Conservation (phyloP, 2,797 vertebrate genomes). For the Phaenicophaeus curvirostris region DNA sequence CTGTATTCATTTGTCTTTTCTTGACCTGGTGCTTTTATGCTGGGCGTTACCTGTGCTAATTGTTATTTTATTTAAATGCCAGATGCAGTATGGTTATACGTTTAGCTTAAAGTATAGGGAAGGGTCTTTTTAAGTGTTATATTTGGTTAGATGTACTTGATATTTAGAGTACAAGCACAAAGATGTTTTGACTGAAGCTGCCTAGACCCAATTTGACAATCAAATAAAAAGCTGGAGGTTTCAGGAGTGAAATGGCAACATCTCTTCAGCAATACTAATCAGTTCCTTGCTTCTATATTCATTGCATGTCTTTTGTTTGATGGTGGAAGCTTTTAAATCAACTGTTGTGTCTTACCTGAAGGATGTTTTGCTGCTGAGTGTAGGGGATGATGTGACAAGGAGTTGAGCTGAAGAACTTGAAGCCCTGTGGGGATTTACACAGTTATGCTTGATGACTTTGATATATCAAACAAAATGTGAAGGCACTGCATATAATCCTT, state of each 20-base stretch:
- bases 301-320: constrained; percentile 9
- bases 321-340: constrained; percentile 39
- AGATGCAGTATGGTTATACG: constrained; percentile 1
- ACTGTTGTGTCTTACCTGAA: background rate
- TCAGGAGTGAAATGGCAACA: constrained; percentile 2
- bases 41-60: constrained; percentile 24
- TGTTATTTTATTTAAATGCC: constrained; percentile 45
- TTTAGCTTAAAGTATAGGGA: background rate
- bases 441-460: background rate
- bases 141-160: constrained; percentile 16
- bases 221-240: constrained; percentile 32
- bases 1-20: constrained; percentile 1
- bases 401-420: background rate
- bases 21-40: background rate
- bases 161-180: constrained; percentile 29
- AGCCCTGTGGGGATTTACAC: background rate
- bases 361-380: constrained; percentile 2
- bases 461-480: background rate
- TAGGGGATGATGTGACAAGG: background rate
- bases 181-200: constrained; percentile 47
- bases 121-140: background rate
- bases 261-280: constrained; percentile 29
- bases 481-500: background rate
- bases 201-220: constrained; percentile 22
- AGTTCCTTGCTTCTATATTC: constrained; percentile 13